Evolutionary conservation across 2,113 vertebrate species (phyloP), one percentile per base, ranked within the genome.

Genomic region (Tachycineta bicolor): DNA sequence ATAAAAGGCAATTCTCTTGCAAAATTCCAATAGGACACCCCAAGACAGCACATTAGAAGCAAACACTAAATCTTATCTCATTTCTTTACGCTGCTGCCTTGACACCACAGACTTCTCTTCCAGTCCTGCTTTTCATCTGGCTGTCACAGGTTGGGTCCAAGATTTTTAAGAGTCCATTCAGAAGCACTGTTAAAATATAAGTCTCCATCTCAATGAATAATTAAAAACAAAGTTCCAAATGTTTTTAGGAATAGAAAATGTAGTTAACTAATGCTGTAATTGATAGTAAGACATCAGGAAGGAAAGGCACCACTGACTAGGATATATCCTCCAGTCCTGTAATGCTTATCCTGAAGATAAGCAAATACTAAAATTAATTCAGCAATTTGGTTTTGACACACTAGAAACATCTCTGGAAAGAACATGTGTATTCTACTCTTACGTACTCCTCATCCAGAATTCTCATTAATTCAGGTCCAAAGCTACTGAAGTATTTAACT

Each of bases 171-270:
- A 92, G 8, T 15, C 28, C 14, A 17, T 85, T 93, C 65, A 77
- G 68, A 90, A 88, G 56, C 28, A 29, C 39, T 29, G 52, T n/a
- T 67, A 68, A 86, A 93, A 89, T 62, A 52, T 2, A 58, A 69
- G 41, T 23, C 59, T 87, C 47, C 12, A 3, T 81, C 79, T 90
- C 52, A 77, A 47, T 37, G 33, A 86, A 59, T 78, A 83, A 89
- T 78, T 86, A 78, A 46, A 69, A 88, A 63, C 71, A 89, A 95
- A 95, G 29, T 53, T 64, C 62, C 84, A 82, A 81, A 69, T 74
- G 34, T 67, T 84, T 95, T 92, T 83, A 92, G 76, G 81, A 92
- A 75, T 5, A 89, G 37, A 77, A 90, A 90, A 83, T 82, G 44
- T 2, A 18, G 44, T 64, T 78, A 88, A 90, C 20, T 74, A 59